Conservation (phyloP, 1,140 invertebrate species). For the Probaryconus sp. region DNA sequence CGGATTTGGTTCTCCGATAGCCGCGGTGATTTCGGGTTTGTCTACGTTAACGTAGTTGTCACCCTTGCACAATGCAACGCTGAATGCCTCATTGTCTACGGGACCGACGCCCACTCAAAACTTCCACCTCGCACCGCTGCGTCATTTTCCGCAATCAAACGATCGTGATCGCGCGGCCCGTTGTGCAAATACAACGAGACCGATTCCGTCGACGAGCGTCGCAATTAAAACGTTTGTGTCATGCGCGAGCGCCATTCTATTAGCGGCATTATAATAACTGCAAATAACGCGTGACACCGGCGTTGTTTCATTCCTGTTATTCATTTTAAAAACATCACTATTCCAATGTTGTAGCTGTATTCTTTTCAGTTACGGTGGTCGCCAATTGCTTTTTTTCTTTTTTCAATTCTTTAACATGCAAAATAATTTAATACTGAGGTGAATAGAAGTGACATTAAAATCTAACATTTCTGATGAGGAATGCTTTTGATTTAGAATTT, state of each 20-base stretch:
- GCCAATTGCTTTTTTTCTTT: too few species aligned
- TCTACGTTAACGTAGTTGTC: slow-evolving; percentile 75
- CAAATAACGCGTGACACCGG: neutral
- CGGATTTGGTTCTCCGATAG: slow-evolving; percentile 71
- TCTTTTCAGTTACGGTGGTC: too few species aligned
- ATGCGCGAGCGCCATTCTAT: slow-evolving; percentile 11
- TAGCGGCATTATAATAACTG: slow-evolving; percentile 18
- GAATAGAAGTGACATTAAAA: too few species aligned
- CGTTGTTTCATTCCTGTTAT: neutral
- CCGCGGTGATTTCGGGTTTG: slow-evolving; percentile 75
- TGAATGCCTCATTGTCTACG: slow-evolving; percentile 75
- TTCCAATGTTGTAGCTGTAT: too few species aligned
- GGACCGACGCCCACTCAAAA: slow-evolving; percentile 72
- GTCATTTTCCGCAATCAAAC: slow-evolving; percentile 51
- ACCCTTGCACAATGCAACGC: slow-evolving; percentile 64
- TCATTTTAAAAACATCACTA: neutral
- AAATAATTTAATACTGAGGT: too few species aligned
- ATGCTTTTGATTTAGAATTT: too few species aligned
- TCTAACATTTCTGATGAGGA: too few species aligned
- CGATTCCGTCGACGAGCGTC: slow-evolving; percentile 21
- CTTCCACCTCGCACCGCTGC: slow-evolving; percentile 53
- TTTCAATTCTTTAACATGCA: too few species aligned
- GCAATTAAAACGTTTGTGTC: slow-evolving; percentile 41
- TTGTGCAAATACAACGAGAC: slow-evolving; percentile 40
- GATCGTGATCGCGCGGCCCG: slow-evolving; percentile 41